These are phyloP conservation scores for Seladonia tumulorum DNA, from an alignment of 2,888 invertebrate species.

Conservation along the genomic window DNA sequence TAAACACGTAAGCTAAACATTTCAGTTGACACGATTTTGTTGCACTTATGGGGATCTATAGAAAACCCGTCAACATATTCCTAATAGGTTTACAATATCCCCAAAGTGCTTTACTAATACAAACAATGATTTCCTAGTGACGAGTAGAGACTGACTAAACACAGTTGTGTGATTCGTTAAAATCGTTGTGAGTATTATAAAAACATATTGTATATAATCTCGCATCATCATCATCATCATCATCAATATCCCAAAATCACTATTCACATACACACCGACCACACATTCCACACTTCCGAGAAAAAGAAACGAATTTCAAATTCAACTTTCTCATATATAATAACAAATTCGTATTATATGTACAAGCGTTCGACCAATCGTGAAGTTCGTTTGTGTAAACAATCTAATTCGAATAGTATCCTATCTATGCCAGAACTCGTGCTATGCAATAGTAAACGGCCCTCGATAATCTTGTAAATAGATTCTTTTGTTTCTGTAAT, in stretches of 20 bases:
- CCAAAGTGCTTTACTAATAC: background rate
- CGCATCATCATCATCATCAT: background rate
- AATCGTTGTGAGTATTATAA: constrained; percentile 27
- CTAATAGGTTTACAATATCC: background rate
- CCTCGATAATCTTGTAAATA: background rate
- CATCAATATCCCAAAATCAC: constrained; percentile 5
- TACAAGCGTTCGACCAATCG: constrained; percentile 63
- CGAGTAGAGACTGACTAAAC: background rate
- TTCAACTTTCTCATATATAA: constrained; percentile 34
- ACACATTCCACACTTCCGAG: background rate
- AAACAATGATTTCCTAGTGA: background rate
- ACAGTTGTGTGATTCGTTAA: background rate
- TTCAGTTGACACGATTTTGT: background rate
- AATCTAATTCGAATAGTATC: constrained; percentile 10
- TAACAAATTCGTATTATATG: constrained; percentile 61
- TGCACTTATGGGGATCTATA: background rate
- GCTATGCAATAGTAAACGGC: background rate
- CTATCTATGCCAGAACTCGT: constrained; percentile 17
- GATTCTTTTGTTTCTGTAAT: background rate
- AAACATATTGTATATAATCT: constrained; percentile 9
- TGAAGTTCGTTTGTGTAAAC: background rate
- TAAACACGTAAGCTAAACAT: background rate
- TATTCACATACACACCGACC: constrained; percentile 26
- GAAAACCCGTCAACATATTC: background rate
- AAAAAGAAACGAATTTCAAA: constrained; percentile 21